phyloP scores from a whole-genome alignment of 1,140 invertebrate genomes.

The Anastatus disparis region DNA sequence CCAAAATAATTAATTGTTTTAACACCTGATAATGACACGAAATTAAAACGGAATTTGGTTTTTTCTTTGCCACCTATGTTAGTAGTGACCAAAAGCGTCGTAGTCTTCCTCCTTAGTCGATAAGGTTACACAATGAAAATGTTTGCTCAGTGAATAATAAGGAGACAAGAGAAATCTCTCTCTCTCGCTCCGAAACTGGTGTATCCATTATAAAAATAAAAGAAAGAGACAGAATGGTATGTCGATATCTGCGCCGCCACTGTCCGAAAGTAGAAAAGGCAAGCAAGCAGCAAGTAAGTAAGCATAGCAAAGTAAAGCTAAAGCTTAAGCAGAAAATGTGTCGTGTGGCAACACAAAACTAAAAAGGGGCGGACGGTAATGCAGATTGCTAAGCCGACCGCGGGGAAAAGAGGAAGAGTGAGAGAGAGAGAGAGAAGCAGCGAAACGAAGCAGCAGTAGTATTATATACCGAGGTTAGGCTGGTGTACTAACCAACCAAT shows the following conservation, averaged over 20 bases:
- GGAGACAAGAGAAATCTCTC: neutral
- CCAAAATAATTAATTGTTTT: no score
- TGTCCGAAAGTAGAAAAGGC: constrained; percentile 35
- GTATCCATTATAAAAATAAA: no score
- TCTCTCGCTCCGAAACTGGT: no score
- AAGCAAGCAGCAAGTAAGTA: constrained; percentile 49
- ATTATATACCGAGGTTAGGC: no score
- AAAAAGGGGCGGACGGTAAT: constrained; percentile 57
- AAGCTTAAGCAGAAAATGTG: no score
- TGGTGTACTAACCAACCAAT: no score
- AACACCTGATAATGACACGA: no score
- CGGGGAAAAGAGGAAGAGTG: neutral
- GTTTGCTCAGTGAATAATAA: constrained; percentile 34
- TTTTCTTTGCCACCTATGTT: no score
- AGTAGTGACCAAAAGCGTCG: no score
- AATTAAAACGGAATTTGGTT: no score
- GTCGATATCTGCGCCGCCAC: constrained; percentile 42
- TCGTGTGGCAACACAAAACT: no score
- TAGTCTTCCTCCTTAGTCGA: constrained; percentile 13
- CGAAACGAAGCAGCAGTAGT: neutral
- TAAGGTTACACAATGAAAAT: constrained; percentile 34
- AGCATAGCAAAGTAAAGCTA: constrained; percentile 42
- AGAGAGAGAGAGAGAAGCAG: neutral
- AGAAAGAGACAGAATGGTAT: constrained; percentile 4
- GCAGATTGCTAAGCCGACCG: constrained; percentile 48